phyloP scores from a whole-genome alignment of 2,888 invertebrate genomes.

The Leptopilina drosophilae region DNA sequence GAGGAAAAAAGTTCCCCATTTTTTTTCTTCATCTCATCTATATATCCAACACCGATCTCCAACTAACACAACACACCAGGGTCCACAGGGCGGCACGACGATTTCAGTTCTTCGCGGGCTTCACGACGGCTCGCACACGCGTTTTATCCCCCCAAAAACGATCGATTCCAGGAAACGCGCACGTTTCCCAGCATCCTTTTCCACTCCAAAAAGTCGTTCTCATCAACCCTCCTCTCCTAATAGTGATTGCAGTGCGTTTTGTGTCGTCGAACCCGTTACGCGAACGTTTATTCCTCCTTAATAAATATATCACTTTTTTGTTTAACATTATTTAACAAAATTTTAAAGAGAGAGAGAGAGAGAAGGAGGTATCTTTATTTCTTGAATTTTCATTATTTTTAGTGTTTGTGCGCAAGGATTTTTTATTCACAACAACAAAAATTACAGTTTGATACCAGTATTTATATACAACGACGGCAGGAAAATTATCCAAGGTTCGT shows the following conservation, averaged over 20 bases:
- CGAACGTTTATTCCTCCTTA: background rate
- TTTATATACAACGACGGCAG: constrained; percentile 12
- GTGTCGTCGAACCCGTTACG: constrained; percentile 31
- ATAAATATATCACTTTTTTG: too few species aligned
- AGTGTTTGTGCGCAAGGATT: constrained; percentile 33
- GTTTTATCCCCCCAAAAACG: constrained; percentile 41
- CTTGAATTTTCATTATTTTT: background rate
- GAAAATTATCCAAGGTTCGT: constrained; percentile 27
- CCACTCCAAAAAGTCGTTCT: constrained; percentile 24
- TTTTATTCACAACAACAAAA: background rate
- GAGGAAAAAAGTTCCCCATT: constrained; percentile 58
- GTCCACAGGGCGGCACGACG: constrained; percentile 54
- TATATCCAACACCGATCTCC: constrained; percentile 42
- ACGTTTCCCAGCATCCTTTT: constrained; percentile 41
- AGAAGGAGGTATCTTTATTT: background rate
- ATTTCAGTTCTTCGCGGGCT: constrained; percentile 69
- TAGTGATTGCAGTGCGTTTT: constrained; percentile 33
- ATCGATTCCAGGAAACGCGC: constrained; percentile 41
- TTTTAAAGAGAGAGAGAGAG: background rate
- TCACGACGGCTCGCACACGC: constrained; percentile 67
- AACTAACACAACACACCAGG: constrained; percentile 45
- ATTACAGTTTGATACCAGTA: constrained; percentile 6
- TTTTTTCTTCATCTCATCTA: constrained; percentile 51
- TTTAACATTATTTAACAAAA: background rate
- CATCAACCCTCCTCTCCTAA: constrained; percentile 11